A percentile compares a stretch with the other conserved stretches of the same genome.
phyloP scores from a whole-genome alignment of 2,113 vertebrate genomes.

The Psilopogon haemacephalus region DNA sequence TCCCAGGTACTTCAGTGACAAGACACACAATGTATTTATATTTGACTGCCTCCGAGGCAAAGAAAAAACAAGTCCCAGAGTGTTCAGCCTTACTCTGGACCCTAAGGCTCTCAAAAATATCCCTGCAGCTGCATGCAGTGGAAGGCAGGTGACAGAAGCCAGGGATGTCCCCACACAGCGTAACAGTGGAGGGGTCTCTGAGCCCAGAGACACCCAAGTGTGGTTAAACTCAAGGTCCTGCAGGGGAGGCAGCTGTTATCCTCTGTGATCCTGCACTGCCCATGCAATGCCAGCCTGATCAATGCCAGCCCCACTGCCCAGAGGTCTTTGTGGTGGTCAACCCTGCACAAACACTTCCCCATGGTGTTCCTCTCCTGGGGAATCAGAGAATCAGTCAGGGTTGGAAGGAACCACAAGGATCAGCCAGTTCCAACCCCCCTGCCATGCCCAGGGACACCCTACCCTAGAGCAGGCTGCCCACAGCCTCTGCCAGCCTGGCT shows the following conservation, averaged over 20 bases:
- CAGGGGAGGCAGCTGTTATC: background rate
- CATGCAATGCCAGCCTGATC: background rate
- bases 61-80: background rate
- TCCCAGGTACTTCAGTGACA: background rate
- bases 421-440: too few relatives aligned
- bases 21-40: accelerated
- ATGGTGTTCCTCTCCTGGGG: background rate
- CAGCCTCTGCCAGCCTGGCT: too few relatives aligned
- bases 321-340: background rate
- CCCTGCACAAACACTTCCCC: background rate
- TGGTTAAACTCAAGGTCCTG: background rate
- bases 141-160: background rate
- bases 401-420: too few relatives aligned
- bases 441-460: too few relatives aligned
- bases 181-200: background rate
- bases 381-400: too few relatives aligned
- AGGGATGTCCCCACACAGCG: background rate
- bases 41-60: background rate
- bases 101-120: background rate
- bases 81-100: background rate
- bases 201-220: background rate
- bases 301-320: too few relatives aligned
- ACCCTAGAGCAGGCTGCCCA: too few relatives aligned
- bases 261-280: background rate
- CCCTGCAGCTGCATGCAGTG: too few relatives aligned